These are phyloP conservation scores for Jaculus jaculus DNA, from an alignment of 2,113 vertebrate genomes.

Conservation along the genomic window DNA sequence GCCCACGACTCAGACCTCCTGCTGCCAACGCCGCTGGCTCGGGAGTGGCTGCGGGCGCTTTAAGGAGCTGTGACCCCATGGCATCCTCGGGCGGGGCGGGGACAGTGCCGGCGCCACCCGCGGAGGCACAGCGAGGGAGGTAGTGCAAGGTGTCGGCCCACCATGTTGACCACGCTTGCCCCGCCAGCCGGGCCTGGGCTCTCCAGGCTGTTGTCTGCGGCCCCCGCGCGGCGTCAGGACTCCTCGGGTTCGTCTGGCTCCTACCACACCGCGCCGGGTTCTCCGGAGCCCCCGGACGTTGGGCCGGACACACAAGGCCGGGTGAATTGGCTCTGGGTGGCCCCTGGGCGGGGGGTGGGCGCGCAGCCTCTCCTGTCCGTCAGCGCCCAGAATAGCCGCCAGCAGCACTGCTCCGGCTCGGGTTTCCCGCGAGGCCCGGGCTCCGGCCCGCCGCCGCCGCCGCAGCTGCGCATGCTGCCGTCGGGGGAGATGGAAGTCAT, in stretches of 20 bases:
- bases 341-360: constrained; percentile 69
- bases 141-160: constrained; percentile 55
- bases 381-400: constrained; percentile 82
- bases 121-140: constrained; percentile 43
- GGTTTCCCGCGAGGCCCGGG: constrained; percentile 72
- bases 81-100: constrained; percentile 66
- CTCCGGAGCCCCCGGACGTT: constrained; percentile 74
- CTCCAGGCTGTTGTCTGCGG: constrained; percentile 3
- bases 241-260: constrained; percentile 90
- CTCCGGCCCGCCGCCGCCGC: constrained; percentile 46
- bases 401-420: constrained; percentile 64
- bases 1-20: neutral
- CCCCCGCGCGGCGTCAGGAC: constrained; percentile 69
- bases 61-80: constrained; percentile 75
- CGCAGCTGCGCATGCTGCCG: constrained; percentile 80
- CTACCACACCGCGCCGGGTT: constrained; percentile 91
- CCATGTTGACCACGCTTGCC: constrained; percentile 69
- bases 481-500: constrained; percentile 83
- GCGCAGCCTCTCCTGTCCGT: constrained; percentile 78
- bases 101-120: constrained; percentile 44
- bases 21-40: neutral
- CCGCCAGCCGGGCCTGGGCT: constrained; percentile 28
- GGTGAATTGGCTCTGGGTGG: constrained; percentile 67
- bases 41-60: constrained; percentile 67
- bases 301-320: constrained; percentile 63